These are phyloP conservation scores for Ennomos erosarius DNA, from an alignment of 2,888 invertebrate genomes.

Conservation along the genomic window DNA sequence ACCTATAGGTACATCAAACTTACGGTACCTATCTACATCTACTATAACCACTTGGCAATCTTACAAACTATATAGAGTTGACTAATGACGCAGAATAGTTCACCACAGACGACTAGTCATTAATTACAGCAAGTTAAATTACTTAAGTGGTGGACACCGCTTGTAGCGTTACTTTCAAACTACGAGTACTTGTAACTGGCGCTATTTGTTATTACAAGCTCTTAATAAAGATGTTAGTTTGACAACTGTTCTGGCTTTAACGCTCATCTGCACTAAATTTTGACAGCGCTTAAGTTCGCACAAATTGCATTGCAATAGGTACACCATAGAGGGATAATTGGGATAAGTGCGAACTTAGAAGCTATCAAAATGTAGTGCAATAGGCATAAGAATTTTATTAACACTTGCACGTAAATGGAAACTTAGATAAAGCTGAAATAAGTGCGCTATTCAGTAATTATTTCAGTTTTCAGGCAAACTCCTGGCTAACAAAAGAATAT, in stretches of 20 bases:
- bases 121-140: slow-evolving; percentile 63
- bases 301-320: too few relatives aligned
- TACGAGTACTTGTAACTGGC: slow-evolving; percentile 25
- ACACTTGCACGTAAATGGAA: slow-evolving; percentile 6
- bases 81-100: slow-evolving; percentile 52
- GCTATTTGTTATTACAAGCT: slow-evolving; percentile 28
- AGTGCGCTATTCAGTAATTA: not conserved
- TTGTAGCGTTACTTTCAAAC: slow-evolving; percentile 27
- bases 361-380: too few relatives aligned
- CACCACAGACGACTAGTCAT: slow-evolving; percentile 59
- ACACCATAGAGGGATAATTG: too few relatives aligned
- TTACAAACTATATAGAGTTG: slow-evolving; percentile 51
- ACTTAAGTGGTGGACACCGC: slow-evolving; percentile 42
- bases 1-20: not conserved
- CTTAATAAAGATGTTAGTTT: slow-evolving; percentile 24
- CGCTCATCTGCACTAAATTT: too few relatives aligned
- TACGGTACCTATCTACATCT: slow-evolving; percentile 4
- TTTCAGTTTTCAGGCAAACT: too few relatives aligned
- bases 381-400: slow-evolving; percentile 5
- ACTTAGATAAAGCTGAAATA: slow-evolving; percentile 5
- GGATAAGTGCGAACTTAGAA: too few relatives aligned
- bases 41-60: slow-evolving; percentile 37
- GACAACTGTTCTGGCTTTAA: slow-evolving; percentile 4
- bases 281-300: too few relatives aligned
- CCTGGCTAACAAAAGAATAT: too few relatives aligned